Base-by-base conservation (phyloP, 1,140 invertebrate genomes). In the Ceratitis capitata region DNA sequence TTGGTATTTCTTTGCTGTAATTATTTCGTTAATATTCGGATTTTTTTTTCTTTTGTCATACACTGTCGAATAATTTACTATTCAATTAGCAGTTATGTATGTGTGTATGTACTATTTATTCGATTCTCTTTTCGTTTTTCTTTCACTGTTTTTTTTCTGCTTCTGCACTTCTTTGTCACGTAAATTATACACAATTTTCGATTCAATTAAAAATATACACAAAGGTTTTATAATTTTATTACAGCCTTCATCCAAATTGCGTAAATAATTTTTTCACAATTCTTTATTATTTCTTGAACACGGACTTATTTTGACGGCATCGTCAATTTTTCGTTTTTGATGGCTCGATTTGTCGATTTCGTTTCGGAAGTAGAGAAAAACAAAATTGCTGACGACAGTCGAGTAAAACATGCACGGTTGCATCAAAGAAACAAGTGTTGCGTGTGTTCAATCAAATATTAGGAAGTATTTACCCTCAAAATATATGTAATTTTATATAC, bases 261-360 rank as follows among this genome's bases (percentile, higher is more conserved):
- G 16, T 35, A 39, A 78, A 45, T 23, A 45, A 78, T 78, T 78
- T n/a, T 69, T 78, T 16, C 23, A 45, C 2, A 78, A 78, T 78
- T 47, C 39, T 16, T 2, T 78, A 45, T 64, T 56, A 19, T 39
- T 19, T 39, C 61, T 69, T 69, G 69, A 78, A 45, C 69, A 78
- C 69, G 69, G 69, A 78, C 69, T 78, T 78, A 45, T 78, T 78
- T 78, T 78, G 69, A 78, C 69, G 69, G 69, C 69, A 78, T 78
- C 69, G 69, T 78, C 39, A 45, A 26, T 78, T 78, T 45, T 78
- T 78, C 69, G 69, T 45, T 78, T 78, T 45, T 78, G 69, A 78
- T 78, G 6, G n/a, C 35, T 78, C 69, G 69, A 45, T 78, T 78
- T 78, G 16, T 78, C 69, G 69, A 45, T 78, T 78, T 78, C 69